Percentiles rank a stretch among this genome's conserved stretches.
phyloP scores from a whole-genome alignment of 2,113 vertebrate species.

The Dromas ardeola region DNA sequence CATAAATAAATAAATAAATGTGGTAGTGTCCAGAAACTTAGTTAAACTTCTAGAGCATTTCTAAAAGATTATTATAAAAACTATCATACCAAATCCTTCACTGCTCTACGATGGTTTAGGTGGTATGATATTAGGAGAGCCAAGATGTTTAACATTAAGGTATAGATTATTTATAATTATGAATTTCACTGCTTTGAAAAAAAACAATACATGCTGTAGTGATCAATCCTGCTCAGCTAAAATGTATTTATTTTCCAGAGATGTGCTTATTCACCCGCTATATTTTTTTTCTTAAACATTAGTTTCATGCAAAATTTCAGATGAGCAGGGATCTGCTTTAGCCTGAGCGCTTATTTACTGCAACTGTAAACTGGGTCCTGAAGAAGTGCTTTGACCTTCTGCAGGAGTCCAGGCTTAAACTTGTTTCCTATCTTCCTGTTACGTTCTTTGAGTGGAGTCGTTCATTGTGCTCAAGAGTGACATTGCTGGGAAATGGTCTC shows the following conservation, averaged over 20 bases:
- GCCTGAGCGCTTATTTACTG: neutral
- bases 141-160: neutral
- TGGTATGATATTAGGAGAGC: neutral
- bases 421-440: constrained; percentile 59
- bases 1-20: neutral
- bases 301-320: neutral
- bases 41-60: neutral
- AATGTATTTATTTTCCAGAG: neutral
- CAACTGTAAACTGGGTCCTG: neutral
- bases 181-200: neutral
- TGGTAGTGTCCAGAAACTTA: neutral
- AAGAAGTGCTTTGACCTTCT: constrained; percentile 56
- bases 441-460: neutral
- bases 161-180: neutral
- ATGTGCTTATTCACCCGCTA: neutral
- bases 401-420: constrained; percentile 51
- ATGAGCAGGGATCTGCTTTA: neutral
- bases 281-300: neutral
- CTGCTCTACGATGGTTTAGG: neutral
- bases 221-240: neutral
- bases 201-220: neutral
- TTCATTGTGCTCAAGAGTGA: constrained; percentile 75
- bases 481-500: constrained; percentile 73
- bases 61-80: neutral
- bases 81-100: neutral